A percentile compares a stretch with the other conserved stretches of the same genome.
These are phyloP conservation scores for Cartodere bifasciata DNA, from an alignment of 2,888 invertebrate species.

Conservation along the genomic window DNA sequence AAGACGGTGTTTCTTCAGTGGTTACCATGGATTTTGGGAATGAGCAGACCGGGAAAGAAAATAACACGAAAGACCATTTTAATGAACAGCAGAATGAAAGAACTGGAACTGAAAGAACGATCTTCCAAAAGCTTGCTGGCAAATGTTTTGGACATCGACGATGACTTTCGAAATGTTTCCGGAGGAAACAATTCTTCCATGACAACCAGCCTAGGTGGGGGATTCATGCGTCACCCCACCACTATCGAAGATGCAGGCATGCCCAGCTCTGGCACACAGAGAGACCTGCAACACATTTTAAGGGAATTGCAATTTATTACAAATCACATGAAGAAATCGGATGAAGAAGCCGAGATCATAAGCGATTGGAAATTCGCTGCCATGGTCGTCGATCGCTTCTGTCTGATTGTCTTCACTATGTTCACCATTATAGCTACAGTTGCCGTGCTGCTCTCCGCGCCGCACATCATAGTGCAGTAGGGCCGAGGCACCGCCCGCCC, in stretches of 20 bases:
- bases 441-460: constrained; percentile 81
- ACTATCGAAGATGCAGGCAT: constrained; percentile 56
- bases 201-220: constrained; percentile 30
- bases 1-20: constrained; percentile 92
- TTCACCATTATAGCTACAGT: constrained; percentile 90
- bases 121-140: constrained; percentile 89
- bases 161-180: constrained; percentile 74
- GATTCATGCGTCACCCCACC: constrained; percentile 58
- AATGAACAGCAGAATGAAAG: constrained; percentile 84
- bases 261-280: constrained; percentile 49
- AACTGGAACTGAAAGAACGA: constrained; percentile 84
- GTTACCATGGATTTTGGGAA: constrained; percentile 92
- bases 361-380: constrained; percentile 98
- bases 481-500: constrained; percentile 14
- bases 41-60: constrained; percentile 92
- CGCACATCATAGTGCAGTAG: constrained; percentile 91
- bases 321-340: constrained; percentile 84
- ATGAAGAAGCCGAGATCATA: constrained; percentile 84
- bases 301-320: constrained; percentile 92
- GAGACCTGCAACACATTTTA: constrained; percentile 82
- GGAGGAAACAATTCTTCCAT: constrained; percentile 39
- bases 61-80: constrained; percentile 82
- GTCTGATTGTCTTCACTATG: constrained; percentile 88
- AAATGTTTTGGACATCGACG: constrained; percentile 91
- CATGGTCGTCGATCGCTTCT: constrained; percentile 95